phyloP scores from a whole-genome alignment of 2,888 invertebrate species.

The Iselma pallidipennis region DNA sequence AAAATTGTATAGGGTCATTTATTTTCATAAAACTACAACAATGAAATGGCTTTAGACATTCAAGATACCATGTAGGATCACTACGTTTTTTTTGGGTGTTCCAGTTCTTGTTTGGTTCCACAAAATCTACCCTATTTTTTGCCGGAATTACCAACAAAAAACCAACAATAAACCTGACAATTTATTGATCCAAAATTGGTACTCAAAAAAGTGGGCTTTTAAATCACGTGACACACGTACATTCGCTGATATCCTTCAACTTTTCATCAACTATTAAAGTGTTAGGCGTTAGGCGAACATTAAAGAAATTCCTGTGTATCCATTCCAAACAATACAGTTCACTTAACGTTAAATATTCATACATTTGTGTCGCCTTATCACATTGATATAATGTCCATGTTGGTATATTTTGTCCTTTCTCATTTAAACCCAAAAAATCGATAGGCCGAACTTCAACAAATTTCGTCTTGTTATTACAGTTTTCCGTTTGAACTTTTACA shows the following conservation, averaged over 20 bases:
- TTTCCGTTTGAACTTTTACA: slow-evolving; percentile 14
- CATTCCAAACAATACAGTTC: slow-evolving; percentile 45
- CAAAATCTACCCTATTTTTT: too few species aligned
- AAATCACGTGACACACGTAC: slow-evolving; percentile 20
- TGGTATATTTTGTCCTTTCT: slow-evolving; percentile 14
- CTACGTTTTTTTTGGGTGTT: too few species aligned
- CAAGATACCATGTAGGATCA: too few species aligned
- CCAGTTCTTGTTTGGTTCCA: too few species aligned
- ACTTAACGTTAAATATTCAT: slow-evolving; percentile 41
- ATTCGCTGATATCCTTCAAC: slow-evolving; percentile 39
- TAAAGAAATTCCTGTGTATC: slow-evolving; percentile 45
- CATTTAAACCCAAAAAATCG: slow-evolving; percentile 16
- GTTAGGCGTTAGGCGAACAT: slow-evolving; percentile 39
- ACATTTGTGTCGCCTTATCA: slow-evolving; percentile 38
- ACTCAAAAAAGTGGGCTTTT: too few species aligned
- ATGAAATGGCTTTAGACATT: too few species aligned
- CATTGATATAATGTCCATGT: not conserved
- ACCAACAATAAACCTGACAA: too few species aligned
- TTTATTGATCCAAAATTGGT: too few species aligned
- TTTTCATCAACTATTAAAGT: slow-evolving; percentile 41
- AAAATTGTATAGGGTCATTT: not conserved
- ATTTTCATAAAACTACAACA: not conserved
- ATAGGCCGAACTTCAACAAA: slow-evolving; percentile 4
- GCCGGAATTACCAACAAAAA: too few species aligned
- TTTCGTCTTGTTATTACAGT: slow-evolving; percentile 1